phyloP scores from a whole-genome alignment of 2,113 vertebrate species.

The Oriolus oriolus region DNA sequence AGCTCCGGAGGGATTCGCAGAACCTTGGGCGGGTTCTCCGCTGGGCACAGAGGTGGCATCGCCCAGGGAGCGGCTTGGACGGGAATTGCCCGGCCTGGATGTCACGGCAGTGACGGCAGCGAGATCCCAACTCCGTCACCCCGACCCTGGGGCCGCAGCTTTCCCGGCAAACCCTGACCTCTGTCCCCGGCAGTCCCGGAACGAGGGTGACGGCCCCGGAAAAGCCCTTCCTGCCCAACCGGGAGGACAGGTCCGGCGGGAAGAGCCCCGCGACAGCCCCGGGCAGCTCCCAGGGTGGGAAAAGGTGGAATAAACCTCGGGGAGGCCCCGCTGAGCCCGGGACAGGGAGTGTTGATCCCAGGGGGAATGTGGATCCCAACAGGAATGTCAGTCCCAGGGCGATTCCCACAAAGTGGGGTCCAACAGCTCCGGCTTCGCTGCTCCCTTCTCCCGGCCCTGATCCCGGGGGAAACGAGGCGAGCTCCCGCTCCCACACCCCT shows the following conservation, averaged over 20 bases:
- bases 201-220: background rate
- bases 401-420: background rate
- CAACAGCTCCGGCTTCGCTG: accelerated
- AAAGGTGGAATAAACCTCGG: background rate
- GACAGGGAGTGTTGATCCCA: background rate
- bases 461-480: accelerated
- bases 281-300: background rate
- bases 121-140: accelerated
- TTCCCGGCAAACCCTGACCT: accelerated
- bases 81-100: background rate
- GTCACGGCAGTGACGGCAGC: background rate
- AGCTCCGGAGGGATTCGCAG: too few relatives aligned
- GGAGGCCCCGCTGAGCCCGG: background rate
- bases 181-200: too few relatives aligned
- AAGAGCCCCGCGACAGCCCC: background rate
- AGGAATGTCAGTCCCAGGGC: accelerated
- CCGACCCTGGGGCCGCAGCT: background rate
- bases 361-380: accelerated
- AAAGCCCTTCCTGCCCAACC: background rate
- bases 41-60: background rate
- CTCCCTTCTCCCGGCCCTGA: too few relatives aligned
- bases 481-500: accelerated
- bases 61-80: background rate
- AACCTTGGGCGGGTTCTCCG: background rate
- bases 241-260: background rate